A percentile compares a stretch with the other conserved stretches of the same genome.
Evolutionary conservation across 2,888 invertebrate genomes (phyloP).

Genomic region (Netelia fuscicornis): DNA sequence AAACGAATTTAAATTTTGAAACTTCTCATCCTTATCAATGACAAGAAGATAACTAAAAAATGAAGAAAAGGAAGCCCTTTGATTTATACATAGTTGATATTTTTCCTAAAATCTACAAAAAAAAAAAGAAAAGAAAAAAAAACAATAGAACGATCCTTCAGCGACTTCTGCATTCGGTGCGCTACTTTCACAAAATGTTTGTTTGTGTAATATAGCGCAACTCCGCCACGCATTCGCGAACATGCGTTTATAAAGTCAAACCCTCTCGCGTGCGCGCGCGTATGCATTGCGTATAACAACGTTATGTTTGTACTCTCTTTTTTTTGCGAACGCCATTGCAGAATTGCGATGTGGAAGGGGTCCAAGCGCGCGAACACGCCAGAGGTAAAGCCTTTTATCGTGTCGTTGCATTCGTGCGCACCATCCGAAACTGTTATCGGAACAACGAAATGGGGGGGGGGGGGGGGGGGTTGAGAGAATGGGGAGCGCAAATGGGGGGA

Average conservation of each 20-base stretch:
- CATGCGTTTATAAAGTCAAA: constrained; percentile 36
- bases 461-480: not conserved
- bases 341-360: not conserved
- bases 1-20: too few relatives aligned
- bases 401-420: constrained; percentile 37
- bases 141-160: constrained; percentile 14
- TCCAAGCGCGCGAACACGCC: constrained; percentile 12
- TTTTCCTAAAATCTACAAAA: not conserved
- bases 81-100: not conserved
- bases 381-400: constrained; percentile 53
- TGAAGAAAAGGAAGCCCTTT: too few relatives aligned
- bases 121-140: not conserved
- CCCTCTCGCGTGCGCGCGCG: not conserved
- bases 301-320: not conserved
- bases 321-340: not conserved
- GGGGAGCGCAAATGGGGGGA: not conserved
- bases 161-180: constrained; percentile 18
- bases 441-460: constrained; percentile 9
- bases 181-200: constrained; percentile 46
- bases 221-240: constrained; percentile 32
- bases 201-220: constrained; percentile 39
- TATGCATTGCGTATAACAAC: not conserved
- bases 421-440: constrained; percentile 46
- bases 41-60: too few relatives aligned
- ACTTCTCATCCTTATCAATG: too few relatives aligned